Base-by-base conservation (phyloP, 2,113 vertebrate genomes). In the Shinisaurus crocodilurus region DNA sequence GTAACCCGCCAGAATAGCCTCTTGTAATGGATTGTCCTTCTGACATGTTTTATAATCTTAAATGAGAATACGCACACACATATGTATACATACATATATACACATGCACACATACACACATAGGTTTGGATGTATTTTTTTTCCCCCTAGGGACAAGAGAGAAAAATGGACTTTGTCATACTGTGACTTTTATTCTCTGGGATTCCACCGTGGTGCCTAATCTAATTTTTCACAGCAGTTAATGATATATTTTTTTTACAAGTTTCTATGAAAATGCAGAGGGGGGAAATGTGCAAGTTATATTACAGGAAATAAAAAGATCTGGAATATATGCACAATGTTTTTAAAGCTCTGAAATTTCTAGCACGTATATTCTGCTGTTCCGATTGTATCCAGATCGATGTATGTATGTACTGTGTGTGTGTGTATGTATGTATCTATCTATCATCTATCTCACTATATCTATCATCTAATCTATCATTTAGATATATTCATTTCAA, bases 1-100 rank as follows among this genome's bases (percentile, higher is more conserved):
- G 88, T 93, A 96, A 94, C 89, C 93, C 89, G 37, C 86, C 88
- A 94, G 92, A 93, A 82, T 94, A 90, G 89, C 94, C 91, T 92
- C 92, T 93, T 90, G 12, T 93, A 93, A 94, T 80, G 95, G 89
- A 89, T 95, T 95, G 87, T 69, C 87, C 89, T 94, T 94, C 89
- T 90, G 37, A 92, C 72, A 93, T 90, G 80, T 96, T 93, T 91
- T 88, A 74, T 94, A 94, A 96, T 96, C 95, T 93, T 92, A 95
- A 93, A 92, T 93, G 92, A 95, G 92, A 85, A 29, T 25, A 84
- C 32, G 10, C 12, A 3, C 32, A 69, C 10, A 27, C 6, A 10
- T 25, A 67, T 25, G 6, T 25, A 27, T 6, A 67, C 25, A 23
- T 25, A 27, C 27, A 67, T 25, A 20, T 25, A 27, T 25, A 67